Conservation (phyloP, 2,797 vertebrate genomes). For the Eurystomus glaucurus region DNA sequence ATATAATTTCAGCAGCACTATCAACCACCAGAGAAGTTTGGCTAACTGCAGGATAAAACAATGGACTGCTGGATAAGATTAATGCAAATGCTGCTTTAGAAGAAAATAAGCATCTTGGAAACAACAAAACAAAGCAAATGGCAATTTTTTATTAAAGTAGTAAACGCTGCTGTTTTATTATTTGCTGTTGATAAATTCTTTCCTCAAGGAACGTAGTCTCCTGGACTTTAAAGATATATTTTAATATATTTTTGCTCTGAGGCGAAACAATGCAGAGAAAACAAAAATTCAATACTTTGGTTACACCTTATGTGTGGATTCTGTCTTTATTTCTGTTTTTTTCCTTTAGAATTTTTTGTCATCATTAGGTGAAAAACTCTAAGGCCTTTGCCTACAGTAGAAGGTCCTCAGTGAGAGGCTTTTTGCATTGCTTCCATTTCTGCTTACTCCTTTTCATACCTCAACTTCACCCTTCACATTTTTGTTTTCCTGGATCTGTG, state of each 20-base stretch:
- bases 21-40: constrained; percentile 62
- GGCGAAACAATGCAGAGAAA: background rate
- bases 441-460: background rate
- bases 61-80: constrained; percentile 52
- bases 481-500: background rate
- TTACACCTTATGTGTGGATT: background rate
- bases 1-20: constrained; percentile 67
- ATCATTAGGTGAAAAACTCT: background rate
- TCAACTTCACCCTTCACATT: background rate
- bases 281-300: background rate
- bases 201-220: constrained; percentile 14
- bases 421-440: background rate
- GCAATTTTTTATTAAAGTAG: constrained; percentile 63
- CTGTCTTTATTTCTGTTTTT: background rate
- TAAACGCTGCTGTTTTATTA: constrained; percentile 13
- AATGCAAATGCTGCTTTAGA: constrained; percentile 70
- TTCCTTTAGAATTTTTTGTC: background rate
- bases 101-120: constrained; percentile 71
- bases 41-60: constrained; percentile 58
- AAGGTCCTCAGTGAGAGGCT: background rate
- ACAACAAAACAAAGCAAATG: constrained; percentile 14
- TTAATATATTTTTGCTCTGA: background rate
- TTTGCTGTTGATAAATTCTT: constrained; percentile 45
- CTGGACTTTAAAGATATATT: background rate
- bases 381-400: background rate